Evolutionary conservation across 2,797 vertebrate species (phyloP), one percentile per base, ranked within the genome.

Genomic region (Chelonia mydas): DNA sequence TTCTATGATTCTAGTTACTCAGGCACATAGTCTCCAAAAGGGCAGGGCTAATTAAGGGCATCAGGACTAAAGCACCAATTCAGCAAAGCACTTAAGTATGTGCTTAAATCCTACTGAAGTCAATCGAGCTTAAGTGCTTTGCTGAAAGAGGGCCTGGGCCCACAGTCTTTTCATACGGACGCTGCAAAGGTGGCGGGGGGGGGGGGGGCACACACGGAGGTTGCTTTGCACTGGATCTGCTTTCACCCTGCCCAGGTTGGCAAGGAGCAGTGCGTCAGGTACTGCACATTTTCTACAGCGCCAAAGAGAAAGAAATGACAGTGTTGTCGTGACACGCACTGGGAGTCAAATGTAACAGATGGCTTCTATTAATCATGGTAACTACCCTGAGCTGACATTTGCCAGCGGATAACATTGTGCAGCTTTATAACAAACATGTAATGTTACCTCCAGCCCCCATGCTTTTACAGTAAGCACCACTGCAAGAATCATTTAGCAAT

Each of bases 191-290:
- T 41, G 5, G 37, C n/a, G n/a, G 37, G 37, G 37, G 37, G 41
- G 41, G 41, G 41, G 41, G 41, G 41, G 5, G 11, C 13, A 27
- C 3, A 1, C 19, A 1, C 13, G 0, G 0, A 21, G 5, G 7
- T 61, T 68, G 33, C 49, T 61, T 54, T 15, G 17, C 49, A 33
- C 27, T 15, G 13, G 41, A 28, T 9, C 16, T 19, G 53, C 80
- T 53, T 25, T 15, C 57, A 10, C 1, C n/a, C 72, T 15, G 78
- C 57, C 12, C 55, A 37, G 17, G 16, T 78, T 79, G 31, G 23
- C 28, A n/a, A 74, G 41, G 57, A 79, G 55, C 17, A 11, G 12
- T 49, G 5, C 19, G 0, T 4, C 53, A 0, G n/a, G 12, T 27
- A 41, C 16, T 11, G 16, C 6, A 17, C 3, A 50, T 7, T 47